Evolutionary conservation across 1,140 invertebrate genomes (phyloP).

Genomic region (Solenopsis fugax): DNA sequence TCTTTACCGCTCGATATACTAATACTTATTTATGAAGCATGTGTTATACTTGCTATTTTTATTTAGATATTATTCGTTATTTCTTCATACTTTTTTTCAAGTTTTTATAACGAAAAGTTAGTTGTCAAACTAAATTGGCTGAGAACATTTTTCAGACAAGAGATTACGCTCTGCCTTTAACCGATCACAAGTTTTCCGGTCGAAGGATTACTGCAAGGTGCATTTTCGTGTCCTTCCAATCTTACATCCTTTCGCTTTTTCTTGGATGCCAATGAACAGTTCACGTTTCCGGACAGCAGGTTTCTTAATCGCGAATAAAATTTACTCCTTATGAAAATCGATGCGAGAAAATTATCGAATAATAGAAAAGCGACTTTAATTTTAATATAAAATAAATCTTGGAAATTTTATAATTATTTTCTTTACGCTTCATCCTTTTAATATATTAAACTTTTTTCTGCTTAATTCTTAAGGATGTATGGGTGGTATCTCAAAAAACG

Average conservation of each 20-base stretch:
- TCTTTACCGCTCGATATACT: not conserved
- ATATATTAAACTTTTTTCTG: not conserved
- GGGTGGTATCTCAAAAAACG: no score
- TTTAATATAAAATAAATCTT: not conserved
- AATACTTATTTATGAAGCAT: not conserved
- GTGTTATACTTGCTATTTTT: not conserved
- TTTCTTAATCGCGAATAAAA: constrained; percentile 46
- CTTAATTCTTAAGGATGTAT: no score
- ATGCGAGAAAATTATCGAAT: not conserved
- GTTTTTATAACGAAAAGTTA: constrained; percentile 3
- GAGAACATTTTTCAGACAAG: not conserved
- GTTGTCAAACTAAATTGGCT: not conserved
- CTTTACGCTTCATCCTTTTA: not conserved
- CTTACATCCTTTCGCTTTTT: constrained; percentile 57
- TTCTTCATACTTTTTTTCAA: not conserved
- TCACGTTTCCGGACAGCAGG: constrained; percentile 30
- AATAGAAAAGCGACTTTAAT: not conserved
- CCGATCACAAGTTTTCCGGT: constrained; percentile 46
- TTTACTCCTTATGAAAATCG: not conserved
- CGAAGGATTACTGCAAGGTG: constrained; percentile 46
- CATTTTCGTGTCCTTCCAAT: constrained; percentile 53
- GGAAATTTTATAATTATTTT: not conserved
- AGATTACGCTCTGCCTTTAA: constrained; percentile 39
- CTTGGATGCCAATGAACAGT: constrained; percentile 39
- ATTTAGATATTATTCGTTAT: not conserved